Percentiles rank a stretch among this genome's conserved stretches.
These are phyloP conservation scores for Acrocera orbiculus DNA, from an alignment of 2,888 invertebrate genomes.

Conservation along the genomic window DNA sequence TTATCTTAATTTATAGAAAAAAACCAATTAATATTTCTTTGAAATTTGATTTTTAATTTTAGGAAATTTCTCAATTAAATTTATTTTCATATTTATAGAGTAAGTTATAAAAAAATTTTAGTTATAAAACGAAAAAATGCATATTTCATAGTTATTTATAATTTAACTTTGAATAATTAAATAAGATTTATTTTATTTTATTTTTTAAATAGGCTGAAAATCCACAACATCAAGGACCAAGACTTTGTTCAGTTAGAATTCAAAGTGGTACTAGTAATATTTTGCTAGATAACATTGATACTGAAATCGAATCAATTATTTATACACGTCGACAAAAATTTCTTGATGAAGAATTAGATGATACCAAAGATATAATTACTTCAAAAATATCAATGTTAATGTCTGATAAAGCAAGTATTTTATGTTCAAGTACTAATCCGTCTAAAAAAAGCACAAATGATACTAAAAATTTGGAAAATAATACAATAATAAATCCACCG, in stretches of 20 bases:
- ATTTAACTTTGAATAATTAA: not conserved
- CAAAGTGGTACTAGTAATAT: slow-evolving; percentile 67
- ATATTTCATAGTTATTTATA: not conserved
- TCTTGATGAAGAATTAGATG: slow-evolving; percentile 29
- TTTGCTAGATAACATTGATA: slow-evolving; percentile 57
- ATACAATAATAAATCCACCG: not conserved
- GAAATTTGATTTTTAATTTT: too few species aligned
- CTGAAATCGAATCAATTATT: slow-evolving; percentile 49
- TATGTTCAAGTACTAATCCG: too few species aligned
- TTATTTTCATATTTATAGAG: too few species aligned
- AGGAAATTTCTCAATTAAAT: too few species aligned
- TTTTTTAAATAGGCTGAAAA: slow-evolving; percentile 26
- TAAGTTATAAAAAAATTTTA: too few species aligned
- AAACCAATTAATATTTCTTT: too few species aligned
- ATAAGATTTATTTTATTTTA: not conserved
- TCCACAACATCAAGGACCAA: slow-evolving; percentile 39
- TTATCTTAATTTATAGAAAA: too few species aligned
- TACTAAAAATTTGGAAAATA: not conserved
- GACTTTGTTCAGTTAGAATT: slow-evolving; percentile 57
- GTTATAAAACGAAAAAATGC: too few species aligned
- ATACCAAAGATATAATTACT: slow-evolving; percentile 29
- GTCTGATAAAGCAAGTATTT: slow-evolving; percentile 3
- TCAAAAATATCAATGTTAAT: slow-evolving; percentile 19
- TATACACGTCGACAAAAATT: slow-evolving; percentile 42
- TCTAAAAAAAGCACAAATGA: not conserved